These are phyloP conservation scores for Mesaphorura yosii DNA, from an alignment of 1,140 invertebrate species.

Conservation along the genomic window DNA sequence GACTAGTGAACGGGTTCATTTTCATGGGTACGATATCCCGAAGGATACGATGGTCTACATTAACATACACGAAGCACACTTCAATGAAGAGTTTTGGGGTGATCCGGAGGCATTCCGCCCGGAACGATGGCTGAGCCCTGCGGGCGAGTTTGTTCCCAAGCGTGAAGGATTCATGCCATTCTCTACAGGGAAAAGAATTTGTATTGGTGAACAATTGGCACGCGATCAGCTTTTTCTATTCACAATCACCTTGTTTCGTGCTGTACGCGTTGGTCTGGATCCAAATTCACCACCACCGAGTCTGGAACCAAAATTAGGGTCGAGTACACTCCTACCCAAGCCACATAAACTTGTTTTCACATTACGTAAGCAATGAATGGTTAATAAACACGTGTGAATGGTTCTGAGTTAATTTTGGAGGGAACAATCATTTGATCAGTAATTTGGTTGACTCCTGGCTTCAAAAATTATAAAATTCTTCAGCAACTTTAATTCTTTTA, in stretches of 20 bases:
- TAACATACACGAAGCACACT: not conserved
- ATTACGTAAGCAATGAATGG: too few relatives aligned
- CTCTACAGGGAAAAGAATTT: slow-evolving; percentile 69
- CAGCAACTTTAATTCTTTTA: too few relatives aligned
- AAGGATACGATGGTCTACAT: not conserved
- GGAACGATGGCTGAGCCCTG: not conserved
- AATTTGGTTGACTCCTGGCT: too few relatives aligned
- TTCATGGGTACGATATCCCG: not conserved
- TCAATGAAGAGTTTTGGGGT: not conserved
- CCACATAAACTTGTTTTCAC: too few relatives aligned
- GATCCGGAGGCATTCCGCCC: not conserved
- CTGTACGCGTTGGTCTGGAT: not conserved
- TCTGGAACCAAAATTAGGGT: not conserved
- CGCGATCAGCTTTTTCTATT: slow-evolving; percentile 11
- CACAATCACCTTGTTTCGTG: not conserved
- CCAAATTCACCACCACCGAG: not conserved
- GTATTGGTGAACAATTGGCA: slow-evolving; percentile 75
- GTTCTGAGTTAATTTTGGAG: too few relatives aligned
- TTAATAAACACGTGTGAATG: too few relatives aligned
- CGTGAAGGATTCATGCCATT: slow-evolving; percentile 81
- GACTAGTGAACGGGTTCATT: not conserved
- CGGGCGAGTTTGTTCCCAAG: too few relatives aligned
- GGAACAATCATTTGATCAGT: too few relatives aligned
- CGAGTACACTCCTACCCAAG: too few relatives aligned
- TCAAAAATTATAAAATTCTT: too few relatives aligned